Percentiles rank a stretch among this genome's conserved stretches.
Evolutionary conservation across 1,140 invertebrate species (phyloP).

Genomic region (Drosophila virilis): DNA sequence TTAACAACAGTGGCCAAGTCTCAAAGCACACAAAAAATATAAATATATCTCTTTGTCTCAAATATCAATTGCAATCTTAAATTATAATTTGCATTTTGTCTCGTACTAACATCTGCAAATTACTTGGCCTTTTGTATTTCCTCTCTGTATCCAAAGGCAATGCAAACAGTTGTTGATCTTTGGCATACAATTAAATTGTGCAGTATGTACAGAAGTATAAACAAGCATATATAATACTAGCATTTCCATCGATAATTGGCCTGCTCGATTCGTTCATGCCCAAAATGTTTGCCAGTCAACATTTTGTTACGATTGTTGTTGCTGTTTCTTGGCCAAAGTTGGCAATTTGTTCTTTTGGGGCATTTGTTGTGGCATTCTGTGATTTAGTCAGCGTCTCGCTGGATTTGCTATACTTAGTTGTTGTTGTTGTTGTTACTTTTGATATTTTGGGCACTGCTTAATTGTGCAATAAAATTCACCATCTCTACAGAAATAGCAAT

Average conservation of each 20-base stretch:
- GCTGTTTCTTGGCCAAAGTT: constrained; percentile 23
- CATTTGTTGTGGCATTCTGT: constrained; percentile 10
- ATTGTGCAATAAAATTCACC: constrained; percentile 65
- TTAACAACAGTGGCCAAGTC: constrained; percentile 17
- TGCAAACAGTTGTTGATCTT: constrained; percentile 64
- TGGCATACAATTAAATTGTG: constrained; percentile 68
- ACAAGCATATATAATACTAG: neutral
- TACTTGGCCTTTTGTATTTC: constrained; percentile 22
- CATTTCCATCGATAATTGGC: neutral
- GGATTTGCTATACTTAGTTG: constrained; percentile 4
- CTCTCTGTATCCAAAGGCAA: constrained; percentile 37
- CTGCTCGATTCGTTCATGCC: too few relatives aligned
- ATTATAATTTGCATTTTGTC: constrained; percentile 20
- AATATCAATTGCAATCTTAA: constrained; percentile 29
- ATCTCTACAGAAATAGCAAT: constrained; percentile 19
- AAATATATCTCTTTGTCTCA: neutral
- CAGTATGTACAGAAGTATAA: neutral
- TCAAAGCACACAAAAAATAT: neutral
- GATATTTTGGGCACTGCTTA: constrained; percentile 36
- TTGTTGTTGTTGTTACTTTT: constrained; percentile 1
- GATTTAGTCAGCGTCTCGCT: constrained; percentile 8
- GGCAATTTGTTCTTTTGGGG: constrained; percentile 34
- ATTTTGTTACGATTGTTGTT: constrained; percentile 1
- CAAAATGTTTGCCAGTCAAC: constrained; percentile 1
- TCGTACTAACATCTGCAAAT: neutral